Evolutionary conservation across 2,797 vertebrate species (phyloP).

Genomic region (Morelia viridis): DNA sequence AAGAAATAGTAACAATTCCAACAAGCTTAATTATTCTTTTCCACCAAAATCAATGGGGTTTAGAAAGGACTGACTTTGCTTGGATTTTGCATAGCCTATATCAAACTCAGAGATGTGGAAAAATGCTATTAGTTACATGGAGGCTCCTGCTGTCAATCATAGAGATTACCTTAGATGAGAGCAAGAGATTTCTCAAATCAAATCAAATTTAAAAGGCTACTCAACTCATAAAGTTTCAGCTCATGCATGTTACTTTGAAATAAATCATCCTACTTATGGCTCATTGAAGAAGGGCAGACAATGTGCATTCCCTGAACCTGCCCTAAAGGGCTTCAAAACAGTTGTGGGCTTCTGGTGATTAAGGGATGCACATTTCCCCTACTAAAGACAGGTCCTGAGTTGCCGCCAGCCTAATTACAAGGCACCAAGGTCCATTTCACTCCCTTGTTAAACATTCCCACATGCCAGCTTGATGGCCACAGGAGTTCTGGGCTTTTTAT

Average conservation of each 20-base stretch:
- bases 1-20: not conserved
- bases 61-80: not conserved
- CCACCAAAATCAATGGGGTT: not conserved
- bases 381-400: not conserved
- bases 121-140: not conserved
- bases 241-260: not conserved
- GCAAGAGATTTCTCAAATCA: not conserved
- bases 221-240: not conserved
- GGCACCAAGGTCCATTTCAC: not conserved
- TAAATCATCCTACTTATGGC: not conserved
- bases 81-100: not conserved
- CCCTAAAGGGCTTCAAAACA: not conserved
- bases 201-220: not conserved
- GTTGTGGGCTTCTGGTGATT: conserved; percentile 12
- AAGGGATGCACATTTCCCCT: not conserved
- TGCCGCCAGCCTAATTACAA: conserved; percentile 52
- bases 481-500: conserved; percentile 46
- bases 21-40: not conserved
- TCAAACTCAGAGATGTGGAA: not conserved
- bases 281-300: not conserved
- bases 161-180: not conserved
- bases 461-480: not conserved
- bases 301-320: not conserved
- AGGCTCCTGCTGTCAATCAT: not conserved
- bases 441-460: conserved; percentile 48